These are phyloP conservation scores for Mus spicilegus DNA, from an alignment of 2,113 vertebrate genomes.

Conservation along the genomic window DNA sequence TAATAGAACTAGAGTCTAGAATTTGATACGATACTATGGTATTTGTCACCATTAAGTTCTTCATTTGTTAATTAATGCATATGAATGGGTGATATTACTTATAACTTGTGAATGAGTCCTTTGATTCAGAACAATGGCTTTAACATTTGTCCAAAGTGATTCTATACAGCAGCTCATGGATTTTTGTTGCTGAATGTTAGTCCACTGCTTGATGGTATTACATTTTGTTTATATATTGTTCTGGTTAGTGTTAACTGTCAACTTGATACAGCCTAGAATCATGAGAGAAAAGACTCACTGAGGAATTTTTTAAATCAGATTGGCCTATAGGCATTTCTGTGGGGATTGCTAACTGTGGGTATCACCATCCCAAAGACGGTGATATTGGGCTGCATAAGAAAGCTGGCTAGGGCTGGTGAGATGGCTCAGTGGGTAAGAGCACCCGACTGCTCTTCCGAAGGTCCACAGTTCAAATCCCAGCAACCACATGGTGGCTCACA, in stretches of 20 bases:
- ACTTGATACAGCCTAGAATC: neutral
- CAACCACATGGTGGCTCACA: too few species aligned
- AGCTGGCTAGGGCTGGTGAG: too few species aligned
- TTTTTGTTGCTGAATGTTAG: constrained; percentile 6
- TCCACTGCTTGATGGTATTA: neutral
- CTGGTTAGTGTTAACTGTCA: neutral
- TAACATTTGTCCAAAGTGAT: neutral
- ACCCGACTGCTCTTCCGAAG: too few species aligned
- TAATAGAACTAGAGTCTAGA: constrained; percentile 11
- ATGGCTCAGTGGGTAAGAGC: too few species aligned
- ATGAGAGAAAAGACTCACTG: neutral
- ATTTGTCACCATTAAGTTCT: neutral
- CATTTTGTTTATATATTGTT: neutral
- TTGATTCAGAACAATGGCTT: constrained; percentile 21
- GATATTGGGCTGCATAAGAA: neutral
- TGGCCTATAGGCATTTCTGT: neutral
- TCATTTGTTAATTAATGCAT: neutral
- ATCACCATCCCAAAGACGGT: neutral
- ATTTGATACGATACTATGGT: neutral
- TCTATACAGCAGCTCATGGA: neutral
- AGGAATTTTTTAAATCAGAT: neutral
- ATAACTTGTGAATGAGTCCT: neutral
- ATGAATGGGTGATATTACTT: neutral
- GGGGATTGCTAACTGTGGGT: neutral
- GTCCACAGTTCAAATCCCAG: too few species aligned